phyloP scores from a whole-genome alignment of 92 coral and sea anemone species.

The Chrysogorgia sp. region DNA sequence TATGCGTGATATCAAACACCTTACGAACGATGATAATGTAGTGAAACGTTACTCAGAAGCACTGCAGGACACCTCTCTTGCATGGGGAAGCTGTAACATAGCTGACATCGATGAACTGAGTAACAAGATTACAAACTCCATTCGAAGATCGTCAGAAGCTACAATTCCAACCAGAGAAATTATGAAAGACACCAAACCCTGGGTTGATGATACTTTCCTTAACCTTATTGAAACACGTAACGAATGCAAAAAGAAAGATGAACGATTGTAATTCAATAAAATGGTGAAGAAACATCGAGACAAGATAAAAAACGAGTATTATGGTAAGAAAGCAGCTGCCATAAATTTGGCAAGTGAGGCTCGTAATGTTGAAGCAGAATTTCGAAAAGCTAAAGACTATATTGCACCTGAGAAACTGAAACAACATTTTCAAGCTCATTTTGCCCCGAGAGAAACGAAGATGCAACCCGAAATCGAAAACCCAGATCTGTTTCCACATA shows the following conservation, averaged over 20 bases:
- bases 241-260: no score
- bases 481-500: conserved; percentile 25
- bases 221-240: no score
- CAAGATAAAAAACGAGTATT: conserved; percentile 19
- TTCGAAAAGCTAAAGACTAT: background rate
- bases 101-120: conserved; percentile 12
- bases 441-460: background rate
- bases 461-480: conserved; percentile 39
- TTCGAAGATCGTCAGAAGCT: conserved; percentile 15
- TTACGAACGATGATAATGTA: no score
- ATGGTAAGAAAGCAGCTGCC: conserved; percentile 3
- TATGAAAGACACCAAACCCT: background rate
- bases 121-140: background rate
- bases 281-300: conserved; percentile 1
- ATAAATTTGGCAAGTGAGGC: conserved; percentile 41
- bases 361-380: conserved; percentile 32
- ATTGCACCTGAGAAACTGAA: conserved; percentile 1
- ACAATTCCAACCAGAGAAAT: conserved; percentile 1
- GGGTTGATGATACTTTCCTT: conserved; percentile 3
- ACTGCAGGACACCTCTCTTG: no score
- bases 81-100: no score
- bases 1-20: no score
- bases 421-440: conserved; percentile 23
- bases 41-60: no score
- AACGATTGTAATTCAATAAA: no score